Conservation (phyloP, 2,113 vertebrate species). For the Hippoglossus stenolepis region DNA sequence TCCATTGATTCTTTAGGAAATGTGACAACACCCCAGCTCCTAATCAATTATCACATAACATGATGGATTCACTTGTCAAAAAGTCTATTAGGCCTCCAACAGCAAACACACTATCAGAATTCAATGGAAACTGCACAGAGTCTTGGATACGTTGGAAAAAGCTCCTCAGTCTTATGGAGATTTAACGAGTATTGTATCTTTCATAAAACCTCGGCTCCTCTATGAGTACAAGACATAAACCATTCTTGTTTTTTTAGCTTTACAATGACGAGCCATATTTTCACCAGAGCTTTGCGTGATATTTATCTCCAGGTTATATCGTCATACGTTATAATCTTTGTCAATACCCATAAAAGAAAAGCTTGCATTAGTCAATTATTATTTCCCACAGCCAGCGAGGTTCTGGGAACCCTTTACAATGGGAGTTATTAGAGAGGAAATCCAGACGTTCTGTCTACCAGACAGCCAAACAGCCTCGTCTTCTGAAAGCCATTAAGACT, state of each 20-base stretch:
- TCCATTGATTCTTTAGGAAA: conserved; percentile 42
- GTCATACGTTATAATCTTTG: conserved; percentile 38
- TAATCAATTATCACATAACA: conserved; percentile 45
- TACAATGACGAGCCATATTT: conserved; percentile 1
- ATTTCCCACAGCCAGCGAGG: conserved; percentile 42
- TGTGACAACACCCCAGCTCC: conserved; percentile 25
- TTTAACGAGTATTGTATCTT: conserved; percentile 3
- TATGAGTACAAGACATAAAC: neutral
- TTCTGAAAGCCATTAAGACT: conserved; percentile 74
- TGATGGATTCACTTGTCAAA: conserved; percentile 57
- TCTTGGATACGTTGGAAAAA: neutral
- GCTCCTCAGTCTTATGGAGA: neutral
- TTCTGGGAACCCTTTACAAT: conserved; percentile 71
- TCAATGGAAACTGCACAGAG: neutral
- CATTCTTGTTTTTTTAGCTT: conserved; percentile 27
- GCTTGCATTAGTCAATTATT: conserved; percentile 49
- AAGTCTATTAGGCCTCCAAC: conserved; percentile 35
- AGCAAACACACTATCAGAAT: conserved; percentile 25
- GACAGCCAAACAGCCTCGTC: conserved; percentile 61
- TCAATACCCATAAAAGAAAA: conserved; percentile 59
- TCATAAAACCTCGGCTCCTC: neutral
- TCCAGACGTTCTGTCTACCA: conserved; percentile 69
- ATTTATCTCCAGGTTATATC: conserved; percentile 26
- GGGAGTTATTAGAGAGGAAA: conserved; percentile 67
- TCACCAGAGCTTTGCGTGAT: conserved; percentile 4